Conservation (phyloP, 2,113 vertebrate genomes). For the Cryptomyrus ogoouensis region DNA sequence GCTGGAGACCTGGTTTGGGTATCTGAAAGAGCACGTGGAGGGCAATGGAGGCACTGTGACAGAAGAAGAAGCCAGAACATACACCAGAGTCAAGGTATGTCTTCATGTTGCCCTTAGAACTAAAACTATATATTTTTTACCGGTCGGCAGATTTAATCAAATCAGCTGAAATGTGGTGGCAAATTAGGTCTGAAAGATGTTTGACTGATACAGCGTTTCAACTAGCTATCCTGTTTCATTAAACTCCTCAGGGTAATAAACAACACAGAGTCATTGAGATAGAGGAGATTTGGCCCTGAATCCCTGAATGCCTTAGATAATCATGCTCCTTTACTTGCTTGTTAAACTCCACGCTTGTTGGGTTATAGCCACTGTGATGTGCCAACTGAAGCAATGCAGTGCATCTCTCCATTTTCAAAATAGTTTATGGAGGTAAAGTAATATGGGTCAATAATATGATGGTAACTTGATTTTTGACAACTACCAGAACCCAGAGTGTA, state of each 20-base stretch:
- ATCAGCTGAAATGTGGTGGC: background rate
- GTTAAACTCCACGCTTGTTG: background rate
- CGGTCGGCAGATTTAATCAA: background rate
- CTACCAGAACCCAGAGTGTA: constrained; percentile 38
- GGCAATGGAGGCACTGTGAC: constrained; percentile 59
- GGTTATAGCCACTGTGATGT: background rate
- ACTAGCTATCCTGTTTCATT: background rate
- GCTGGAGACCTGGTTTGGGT: constrained; percentile 77
- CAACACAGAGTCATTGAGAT: background rate
- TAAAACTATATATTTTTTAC: background rate
- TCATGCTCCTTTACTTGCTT: background rate
- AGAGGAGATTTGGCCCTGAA: background rate
- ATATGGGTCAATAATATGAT: background rate
- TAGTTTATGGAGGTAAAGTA: background rate
- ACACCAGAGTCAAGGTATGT: constrained; percentile 55
- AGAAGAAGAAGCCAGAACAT: constrained; percentile 38
- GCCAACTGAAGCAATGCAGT: background rate
- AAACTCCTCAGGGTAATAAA: background rate
- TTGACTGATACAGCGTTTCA: background rate
- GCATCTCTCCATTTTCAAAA: background rate
- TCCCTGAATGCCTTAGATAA: background rate
- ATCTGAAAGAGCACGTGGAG: constrained; percentile 82
- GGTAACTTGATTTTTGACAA: background rate
- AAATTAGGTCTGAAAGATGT: background rate
- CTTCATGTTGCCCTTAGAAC: background rate